A percentile compares a stretch with the other conserved stretches of the same genome.
These are phyloP conservation scores for Cirrhinus molitorella DNA, from an alignment of 2,797 vertebrate species.

Conservation along the genomic window DNA sequence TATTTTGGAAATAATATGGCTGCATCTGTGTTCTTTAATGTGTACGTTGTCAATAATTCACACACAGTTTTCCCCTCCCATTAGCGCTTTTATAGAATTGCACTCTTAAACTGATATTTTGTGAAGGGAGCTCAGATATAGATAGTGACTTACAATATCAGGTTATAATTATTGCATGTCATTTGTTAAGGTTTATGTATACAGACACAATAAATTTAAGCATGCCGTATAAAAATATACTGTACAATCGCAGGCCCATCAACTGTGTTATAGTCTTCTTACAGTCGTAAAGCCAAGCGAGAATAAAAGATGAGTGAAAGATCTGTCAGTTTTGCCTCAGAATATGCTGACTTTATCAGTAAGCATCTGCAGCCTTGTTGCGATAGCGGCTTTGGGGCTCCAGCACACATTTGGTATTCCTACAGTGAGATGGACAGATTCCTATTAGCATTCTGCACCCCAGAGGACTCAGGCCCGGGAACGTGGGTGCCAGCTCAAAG, in stretches of 20 bases:
- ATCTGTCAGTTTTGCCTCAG: slow-evolving; percentile 1
- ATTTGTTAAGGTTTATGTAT: neutral
- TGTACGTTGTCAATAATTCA: too few species aligned
- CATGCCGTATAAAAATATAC: neutral
- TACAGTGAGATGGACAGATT: slow-evolving; percentile 33
- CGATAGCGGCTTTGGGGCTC: neutral
- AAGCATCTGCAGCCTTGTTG: slow-evolving; percentile 20
- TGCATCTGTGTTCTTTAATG: too few species aligned
- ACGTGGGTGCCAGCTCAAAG: neutral
- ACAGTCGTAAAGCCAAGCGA: neutral
- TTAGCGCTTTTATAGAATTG: too few species aligned
- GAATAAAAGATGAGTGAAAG: neutral
- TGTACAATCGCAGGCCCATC: neutral
- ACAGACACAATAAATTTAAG: neutral
- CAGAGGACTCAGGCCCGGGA: neutral
- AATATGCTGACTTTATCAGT: slow-evolving; percentile 26
- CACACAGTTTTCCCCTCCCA: too few species aligned
- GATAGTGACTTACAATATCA: too few species aligned
- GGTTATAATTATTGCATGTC: neutral
- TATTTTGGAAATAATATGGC: too few species aligned
- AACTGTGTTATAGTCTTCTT: neutral
- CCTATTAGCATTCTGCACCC: slow-evolving; percentile 55
- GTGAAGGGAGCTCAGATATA: neutral
- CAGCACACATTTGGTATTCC: slow-evolving; percentile 43
- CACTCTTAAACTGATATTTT: too few species aligned